Base-by-base conservation (phyloP, 1,140 invertebrate species). In the Meteorus sp. region DNA sequence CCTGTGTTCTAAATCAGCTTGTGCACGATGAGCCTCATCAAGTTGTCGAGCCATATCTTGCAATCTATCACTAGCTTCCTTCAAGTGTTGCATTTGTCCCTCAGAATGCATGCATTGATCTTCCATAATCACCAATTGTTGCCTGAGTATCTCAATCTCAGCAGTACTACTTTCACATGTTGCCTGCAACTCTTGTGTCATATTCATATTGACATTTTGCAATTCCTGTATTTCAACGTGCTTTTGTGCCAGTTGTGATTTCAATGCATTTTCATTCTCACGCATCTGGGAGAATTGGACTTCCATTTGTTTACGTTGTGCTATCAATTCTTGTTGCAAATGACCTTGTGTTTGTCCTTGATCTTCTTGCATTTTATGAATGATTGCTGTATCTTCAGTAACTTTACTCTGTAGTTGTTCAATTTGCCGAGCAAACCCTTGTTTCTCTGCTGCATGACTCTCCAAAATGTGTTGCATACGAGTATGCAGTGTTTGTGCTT, bases 401-500 rank as follows among this genome's bases (percentile, higher is more conserved):
- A 87, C 61, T 68, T 87, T 84, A 0, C 76, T 71, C 67, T 88
- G 85, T 19, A 88, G 66, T 72, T 85, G 73, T 54, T 83, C 79
- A 8, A 82, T 73, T 43, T 81, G 76, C 50, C 75, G 66, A 1
- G 74, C 65, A 20, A 81, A 75, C 13, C 75, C 73, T 58, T 81
- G 78, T 20, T 83, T 82, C 56, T 86, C 85, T 1, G 76, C 74
- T 17, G 77, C 69, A 56, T 84, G 81, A 58, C 80, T 84, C 43
- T 89, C 86, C 22, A 83, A 69, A 11, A 85, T 76, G 15, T 85
- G 83, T 69, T 87, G 84, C 73, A 88, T 80, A 6, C 85, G 79
- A 1, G 79, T 73, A 56, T 85, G 83, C 13, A 86, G 71, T 3
- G 83, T 81, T 60, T 85, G 82, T 20, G 84, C 72, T 64, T 89